Conservation (phyloP, 92 coral and sea anemone genomes). For the Porites divaricata region DNA sequence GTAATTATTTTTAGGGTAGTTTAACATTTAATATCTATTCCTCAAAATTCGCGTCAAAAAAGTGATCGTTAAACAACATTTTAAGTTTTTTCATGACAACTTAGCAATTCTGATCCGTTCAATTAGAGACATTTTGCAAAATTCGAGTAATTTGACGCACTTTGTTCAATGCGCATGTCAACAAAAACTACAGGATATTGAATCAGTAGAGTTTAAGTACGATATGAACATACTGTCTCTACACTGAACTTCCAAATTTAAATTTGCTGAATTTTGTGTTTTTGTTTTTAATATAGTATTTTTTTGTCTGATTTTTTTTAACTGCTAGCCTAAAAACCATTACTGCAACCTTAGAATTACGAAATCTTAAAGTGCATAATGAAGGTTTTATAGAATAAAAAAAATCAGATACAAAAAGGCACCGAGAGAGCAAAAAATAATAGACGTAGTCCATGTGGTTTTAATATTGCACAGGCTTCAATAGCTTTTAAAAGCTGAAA, state of each 20-base stretch:
- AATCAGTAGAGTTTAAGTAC: not conserved
- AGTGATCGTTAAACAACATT: not conserved
- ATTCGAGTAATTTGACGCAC: not conserved
- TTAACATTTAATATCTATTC: not conserved
- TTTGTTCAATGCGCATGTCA: not conserved
- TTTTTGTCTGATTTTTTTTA: too few relatives aligned
- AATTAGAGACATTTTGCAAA: not conserved
- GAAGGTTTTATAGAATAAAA: too few relatives aligned
- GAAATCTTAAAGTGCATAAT: too few relatives aligned
- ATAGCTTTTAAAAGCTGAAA: not conserved
- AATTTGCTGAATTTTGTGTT: not conserved
- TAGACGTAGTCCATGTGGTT: too few relatives aligned
- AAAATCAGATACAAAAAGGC: too few relatives aligned
- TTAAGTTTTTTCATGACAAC: not conserved
- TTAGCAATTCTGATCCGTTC: not conserved
- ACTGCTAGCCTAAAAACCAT: too few relatives aligned
- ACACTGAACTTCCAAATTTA: not conserved
- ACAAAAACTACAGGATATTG: conserved; percentile 14
- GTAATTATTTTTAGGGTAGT: not conserved
- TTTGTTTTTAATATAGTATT: too few relatives aligned
- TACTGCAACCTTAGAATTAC: too few relatives aligned
- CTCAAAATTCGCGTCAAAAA: not conserved
- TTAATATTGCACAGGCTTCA: not conserved
- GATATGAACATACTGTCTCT: not conserved
- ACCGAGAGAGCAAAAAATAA: too few relatives aligned